A percentile compares a stretch with the other conserved stretches of the same genome.
Conservation (phyloP, 2,888 invertebrate species). For the Ernsta delagoae region DNA sequence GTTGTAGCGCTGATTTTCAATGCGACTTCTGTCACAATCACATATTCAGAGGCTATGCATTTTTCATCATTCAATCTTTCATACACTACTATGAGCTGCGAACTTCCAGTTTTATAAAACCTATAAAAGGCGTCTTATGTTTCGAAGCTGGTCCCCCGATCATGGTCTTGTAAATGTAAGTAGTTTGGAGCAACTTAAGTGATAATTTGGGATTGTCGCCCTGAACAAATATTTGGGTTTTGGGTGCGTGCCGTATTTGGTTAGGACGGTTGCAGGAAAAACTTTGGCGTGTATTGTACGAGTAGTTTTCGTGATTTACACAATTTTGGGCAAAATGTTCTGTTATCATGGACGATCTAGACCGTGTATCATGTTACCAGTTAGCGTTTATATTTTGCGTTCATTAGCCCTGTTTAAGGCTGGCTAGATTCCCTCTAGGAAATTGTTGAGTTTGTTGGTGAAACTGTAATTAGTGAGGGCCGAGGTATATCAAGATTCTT, state of each 20-base stretch:
- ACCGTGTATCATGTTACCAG: constrained; percentile 5
- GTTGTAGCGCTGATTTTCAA: constrained; percentile 54
- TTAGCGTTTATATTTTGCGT: constrained; percentile 21
- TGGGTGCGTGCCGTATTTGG: constrained; percentile 1
- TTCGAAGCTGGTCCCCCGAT: constrained; percentile 11
- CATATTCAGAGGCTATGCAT: constrained; percentile 67
- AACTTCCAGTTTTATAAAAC: constrained; percentile 17
- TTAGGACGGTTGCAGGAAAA: constrained; percentile 20
- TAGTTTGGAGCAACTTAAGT: constrained; percentile 13
- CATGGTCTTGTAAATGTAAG: constrained; percentile 7
- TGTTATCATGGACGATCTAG: constrained; percentile 11
- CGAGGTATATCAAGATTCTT: constrained; percentile 70
- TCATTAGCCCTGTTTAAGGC: constrained; percentile 24
- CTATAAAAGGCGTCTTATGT: constrained; percentile 8
- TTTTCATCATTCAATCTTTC: constrained; percentile 71
- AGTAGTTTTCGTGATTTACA: constrained; percentile 23
- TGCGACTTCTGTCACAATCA: constrained; percentile 58
- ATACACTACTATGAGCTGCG: constrained; percentile 15
- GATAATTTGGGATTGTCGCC: constrained; percentile 18
- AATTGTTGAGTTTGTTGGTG: constrained; percentile 52
- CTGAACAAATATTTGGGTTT: constrained; percentile 16
- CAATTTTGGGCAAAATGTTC: constrained; percentile 11
- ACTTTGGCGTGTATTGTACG: constrained; percentile 16
- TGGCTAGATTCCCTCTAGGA: constrained; percentile 31
- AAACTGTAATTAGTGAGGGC: constrained; percentile 75